These are phyloP conservation scores for Mungos mungo DNA, from an alignment of 2,113 vertebrate species.

Conservation along the genomic window DNA sequence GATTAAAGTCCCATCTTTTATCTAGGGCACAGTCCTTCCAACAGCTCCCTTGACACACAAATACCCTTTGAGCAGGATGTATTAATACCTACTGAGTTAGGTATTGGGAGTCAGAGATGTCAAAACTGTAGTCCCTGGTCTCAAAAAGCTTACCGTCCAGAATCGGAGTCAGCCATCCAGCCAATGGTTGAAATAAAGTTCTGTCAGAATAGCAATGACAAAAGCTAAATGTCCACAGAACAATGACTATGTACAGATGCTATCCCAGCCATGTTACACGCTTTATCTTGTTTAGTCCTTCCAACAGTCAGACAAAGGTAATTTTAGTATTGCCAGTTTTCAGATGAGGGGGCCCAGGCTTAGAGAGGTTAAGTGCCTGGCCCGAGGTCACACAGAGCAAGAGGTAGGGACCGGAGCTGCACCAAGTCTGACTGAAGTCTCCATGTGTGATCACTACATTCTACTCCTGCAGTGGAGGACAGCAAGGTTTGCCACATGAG, in stretches of 20 bases:
- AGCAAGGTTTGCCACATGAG: neutral
- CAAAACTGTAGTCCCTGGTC: neutral
- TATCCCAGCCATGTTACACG: neutral
- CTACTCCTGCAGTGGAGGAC: neutral
- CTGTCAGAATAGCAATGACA: neutral
- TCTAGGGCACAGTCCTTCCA: neutral
- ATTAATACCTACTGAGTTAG: neutral
- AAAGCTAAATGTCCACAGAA: neutral
- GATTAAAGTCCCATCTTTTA: neutral
- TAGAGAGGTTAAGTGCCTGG: neutral
- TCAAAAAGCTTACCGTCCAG: neutral
- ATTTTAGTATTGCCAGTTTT: neutral
- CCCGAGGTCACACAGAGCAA: neutral
- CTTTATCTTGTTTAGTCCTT: neutral
- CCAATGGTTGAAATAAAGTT: neutral
- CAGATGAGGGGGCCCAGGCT: neutral
- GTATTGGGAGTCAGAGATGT: neutral
- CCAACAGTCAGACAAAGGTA: neutral
- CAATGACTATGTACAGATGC: neutral
- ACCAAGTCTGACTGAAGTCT: neutral
- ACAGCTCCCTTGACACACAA: neutral
- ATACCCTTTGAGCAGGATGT: neutral
- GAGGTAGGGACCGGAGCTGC: neutral
- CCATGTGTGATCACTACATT: rapidly evolving
- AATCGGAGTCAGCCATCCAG: neutral